phyloP scores from a whole-genome alignment of 2,888 invertebrate genomes.

The Sesamia inferens region DNA sequence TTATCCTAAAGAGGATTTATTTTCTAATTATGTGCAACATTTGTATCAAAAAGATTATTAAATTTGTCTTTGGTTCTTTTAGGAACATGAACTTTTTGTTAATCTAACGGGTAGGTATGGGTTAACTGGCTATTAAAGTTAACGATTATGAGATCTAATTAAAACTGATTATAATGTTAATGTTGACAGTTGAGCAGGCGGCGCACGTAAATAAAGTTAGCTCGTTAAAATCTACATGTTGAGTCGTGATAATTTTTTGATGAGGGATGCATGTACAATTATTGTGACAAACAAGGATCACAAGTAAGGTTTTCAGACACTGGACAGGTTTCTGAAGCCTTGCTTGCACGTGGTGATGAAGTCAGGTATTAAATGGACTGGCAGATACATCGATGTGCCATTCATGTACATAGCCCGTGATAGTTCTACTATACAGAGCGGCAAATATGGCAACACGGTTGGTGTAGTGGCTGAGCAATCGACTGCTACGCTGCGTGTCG shows the following conservation, averaged over 20 bases:
- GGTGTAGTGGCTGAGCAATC: no score
- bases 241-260: conserved; percentile 16
- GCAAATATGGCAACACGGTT: no score
- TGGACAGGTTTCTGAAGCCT: no score
- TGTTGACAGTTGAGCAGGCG: conserved; percentile 2
- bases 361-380: not conserved
- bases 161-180: conserved; percentile 19
- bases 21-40: conserved; percentile 26
- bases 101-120: not conserved
- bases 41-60: conserved; percentile 33
- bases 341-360: no score
- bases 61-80: conserved; percentile 33
- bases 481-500: no score
- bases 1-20: conserved; percentile 42
- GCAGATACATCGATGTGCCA: not conserved
- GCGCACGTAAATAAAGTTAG: conserved; percentile 19
- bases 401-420: not conserved
- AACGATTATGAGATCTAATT: conserved; percentile 1
- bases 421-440: not conserved
- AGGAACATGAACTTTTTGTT: conserved; percentile 9
- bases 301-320: not conserved
- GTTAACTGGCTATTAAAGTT: conserved; percentile 7
- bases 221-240: conserved; percentile 23
- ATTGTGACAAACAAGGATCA: not conserved
- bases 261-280: not conserved